phyloP scores from a whole-genome alignment of 23 tunicate species.

The Trididemnum clinides region DNA sequence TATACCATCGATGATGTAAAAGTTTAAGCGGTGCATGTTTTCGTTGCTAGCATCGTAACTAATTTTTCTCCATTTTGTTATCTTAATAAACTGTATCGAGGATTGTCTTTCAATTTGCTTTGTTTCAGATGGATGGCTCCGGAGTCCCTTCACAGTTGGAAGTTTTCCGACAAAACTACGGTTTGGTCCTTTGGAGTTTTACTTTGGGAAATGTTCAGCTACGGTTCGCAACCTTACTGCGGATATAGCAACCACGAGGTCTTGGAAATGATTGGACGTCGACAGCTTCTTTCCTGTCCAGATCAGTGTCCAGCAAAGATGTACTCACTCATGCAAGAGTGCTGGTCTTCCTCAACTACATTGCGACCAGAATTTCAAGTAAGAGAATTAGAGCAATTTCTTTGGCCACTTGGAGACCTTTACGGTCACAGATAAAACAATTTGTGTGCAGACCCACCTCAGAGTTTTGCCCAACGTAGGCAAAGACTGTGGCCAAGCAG shows the following conservation, averaged over 20 bases:
- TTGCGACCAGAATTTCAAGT: conserved; percentile 71
- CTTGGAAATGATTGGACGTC: conserved; percentile 76
- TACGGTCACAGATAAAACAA: no score
- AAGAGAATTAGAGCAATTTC: no score
- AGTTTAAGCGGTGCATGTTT: background rate
- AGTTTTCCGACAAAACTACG: conserved; percentile 72
- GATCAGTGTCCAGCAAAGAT: conserved; percentile 93
- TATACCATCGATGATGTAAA: no score
- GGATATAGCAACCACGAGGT: conserved; percentile 97
- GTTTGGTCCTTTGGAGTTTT: conserved; percentile 94
- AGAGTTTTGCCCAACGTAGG: no score
- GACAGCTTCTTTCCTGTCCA: conserved; percentile 83
- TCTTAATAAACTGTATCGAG: background rate
- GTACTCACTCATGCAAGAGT: conserved; percentile 90
- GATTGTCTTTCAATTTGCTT: background rate
- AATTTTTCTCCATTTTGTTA: background rate
- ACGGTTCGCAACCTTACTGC: conserved; percentile 86
- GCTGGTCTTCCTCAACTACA: conserved; percentile 66
- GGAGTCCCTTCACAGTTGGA: conserved; percentile 68
- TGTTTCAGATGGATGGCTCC: conserved; percentile 94
- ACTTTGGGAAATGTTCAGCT: conserved; percentile 89
- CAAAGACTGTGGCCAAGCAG: no score
- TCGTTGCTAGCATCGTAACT: background rate
- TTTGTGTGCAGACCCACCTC: no score
- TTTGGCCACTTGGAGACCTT: no score